Conservation (phyloP, 92 coral and sea anemone genomes). For the Palythoa heliodiscus region DNA sequence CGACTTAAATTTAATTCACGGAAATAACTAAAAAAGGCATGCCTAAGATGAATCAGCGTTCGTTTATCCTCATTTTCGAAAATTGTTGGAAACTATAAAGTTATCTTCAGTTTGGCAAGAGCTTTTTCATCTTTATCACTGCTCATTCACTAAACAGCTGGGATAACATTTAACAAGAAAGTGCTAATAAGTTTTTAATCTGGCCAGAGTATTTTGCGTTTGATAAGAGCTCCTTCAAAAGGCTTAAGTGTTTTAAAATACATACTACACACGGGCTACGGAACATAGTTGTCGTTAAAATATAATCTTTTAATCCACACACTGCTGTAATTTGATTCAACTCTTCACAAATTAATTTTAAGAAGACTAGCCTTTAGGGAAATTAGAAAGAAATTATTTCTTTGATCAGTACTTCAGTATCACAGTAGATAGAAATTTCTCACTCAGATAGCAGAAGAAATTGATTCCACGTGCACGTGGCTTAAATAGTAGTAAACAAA, state of each 20-base stretch:
- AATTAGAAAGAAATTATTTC: no score
- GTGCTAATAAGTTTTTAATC: constrained; percentile 27
- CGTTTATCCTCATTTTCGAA: not conserved
- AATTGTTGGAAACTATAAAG: not conserved
- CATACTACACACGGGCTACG: not conserved
- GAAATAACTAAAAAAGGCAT: not conserved
- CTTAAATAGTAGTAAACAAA: no score
- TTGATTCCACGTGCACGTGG: no score
- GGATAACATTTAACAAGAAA: constrained; percentile 21
- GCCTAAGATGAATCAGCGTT: not conserved
- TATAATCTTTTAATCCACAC: not conserved
- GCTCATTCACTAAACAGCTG: not conserved
- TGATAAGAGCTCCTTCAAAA: constrained; percentile 31
- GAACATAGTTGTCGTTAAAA: not conserved
- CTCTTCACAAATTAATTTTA: no score
- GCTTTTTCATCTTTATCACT: constrained; percentile 1
- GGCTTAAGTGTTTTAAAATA: constrained; percentile 2
- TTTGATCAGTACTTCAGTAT: no score
- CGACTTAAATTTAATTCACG: not conserved
- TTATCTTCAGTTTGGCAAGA: not conserved
- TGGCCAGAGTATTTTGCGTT: constrained; percentile 19
- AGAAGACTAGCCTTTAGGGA: no score
- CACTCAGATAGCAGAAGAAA: no score
- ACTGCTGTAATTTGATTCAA: no score
- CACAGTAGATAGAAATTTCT: no score